Evolutionary conservation across 1,140 invertebrate genomes (phyloP).

Genomic region (Ephestia elutella): DNA sequence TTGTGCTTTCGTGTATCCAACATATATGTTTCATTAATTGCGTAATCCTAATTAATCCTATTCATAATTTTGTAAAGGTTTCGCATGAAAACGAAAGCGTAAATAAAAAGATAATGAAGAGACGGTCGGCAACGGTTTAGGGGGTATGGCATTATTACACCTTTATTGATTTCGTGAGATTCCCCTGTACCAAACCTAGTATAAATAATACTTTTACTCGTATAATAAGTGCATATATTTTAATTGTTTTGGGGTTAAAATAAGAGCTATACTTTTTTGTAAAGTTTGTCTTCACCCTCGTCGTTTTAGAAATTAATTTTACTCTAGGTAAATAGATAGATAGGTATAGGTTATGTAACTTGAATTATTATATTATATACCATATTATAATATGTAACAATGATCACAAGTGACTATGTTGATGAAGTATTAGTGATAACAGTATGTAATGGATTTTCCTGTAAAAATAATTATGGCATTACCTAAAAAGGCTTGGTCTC

Average conservation of each 20-base stretch:
- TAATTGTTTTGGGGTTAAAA: constrained; percentile 18
- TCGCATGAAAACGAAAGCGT: constrained; percentile 59
- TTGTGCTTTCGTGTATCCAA: constrained; percentile 15
- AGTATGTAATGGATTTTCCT: too few relatives aligned
- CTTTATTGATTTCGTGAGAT: constrained; percentile 5
- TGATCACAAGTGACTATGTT: too few relatives aligned
- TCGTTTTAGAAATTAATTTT: constrained; percentile 19
- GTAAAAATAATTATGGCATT: too few relatives aligned
- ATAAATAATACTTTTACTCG: constrained; percentile 6
- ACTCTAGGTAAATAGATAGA: too few relatives aligned
- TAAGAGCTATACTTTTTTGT: constrained; percentile 64
- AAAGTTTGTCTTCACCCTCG: constrained; percentile 55
- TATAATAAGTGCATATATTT: constrained; percentile 6
- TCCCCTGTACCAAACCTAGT: neutral
- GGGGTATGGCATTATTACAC: constrained; percentile 12
- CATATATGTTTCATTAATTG: constrained; percentile 27
- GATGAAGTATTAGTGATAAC: too few relatives aligned
- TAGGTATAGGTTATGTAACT: too few relatives aligned
- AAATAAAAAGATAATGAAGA: constrained; percentile 7
- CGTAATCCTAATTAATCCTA: constrained; percentile 43
- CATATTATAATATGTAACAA: too few relatives aligned
- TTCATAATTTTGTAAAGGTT: constrained; percentile 57
- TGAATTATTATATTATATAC: too few relatives aligned
- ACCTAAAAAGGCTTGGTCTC: too few relatives aligned
- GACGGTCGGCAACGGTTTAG: constrained; percentile 13